Evolutionary conservation across 2,113 vertebrate genomes (phyloP).

Genomic region (Talpa occidentalis): DNA sequence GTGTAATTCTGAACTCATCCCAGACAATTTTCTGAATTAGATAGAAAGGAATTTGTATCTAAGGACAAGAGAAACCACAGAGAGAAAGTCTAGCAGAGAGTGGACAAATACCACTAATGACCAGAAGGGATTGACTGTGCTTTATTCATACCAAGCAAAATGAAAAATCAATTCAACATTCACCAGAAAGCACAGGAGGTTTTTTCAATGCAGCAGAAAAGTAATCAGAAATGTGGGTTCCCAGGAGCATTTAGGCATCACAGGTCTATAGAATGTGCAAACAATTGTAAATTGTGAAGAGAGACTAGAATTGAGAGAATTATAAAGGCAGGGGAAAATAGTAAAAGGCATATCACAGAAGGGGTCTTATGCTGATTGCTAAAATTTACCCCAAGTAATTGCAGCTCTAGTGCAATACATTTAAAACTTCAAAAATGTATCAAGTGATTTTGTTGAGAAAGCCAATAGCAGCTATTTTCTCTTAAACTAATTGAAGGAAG

Average conservation of each 20-base stretch:
- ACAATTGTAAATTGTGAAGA: constrained; percentile 70
- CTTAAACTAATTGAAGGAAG: constrained; percentile 61
- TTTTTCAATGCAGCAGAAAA: constrained; percentile 64
- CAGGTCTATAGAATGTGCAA: constrained; percentile 71
- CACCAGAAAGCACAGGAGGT: constrained; percentile 52
- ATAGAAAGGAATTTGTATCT: constrained; percentile 23
- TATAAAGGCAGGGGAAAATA: constrained; percentile 38
- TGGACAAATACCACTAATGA: constrained; percentile 59
- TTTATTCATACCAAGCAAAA: constrained; percentile 71
- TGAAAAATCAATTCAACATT: constrained; percentile 73
- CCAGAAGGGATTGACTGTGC: constrained; percentile 16
- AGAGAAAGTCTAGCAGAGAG: background rate
- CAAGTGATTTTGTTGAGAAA: constrained; percentile 60
- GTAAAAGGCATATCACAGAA: constrained; percentile 45
- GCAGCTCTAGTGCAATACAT: background rate
- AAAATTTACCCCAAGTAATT: constrained; percentile 64
- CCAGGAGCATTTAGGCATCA: constrained; percentile 68
- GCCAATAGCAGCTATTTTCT: constrained; percentile 57
- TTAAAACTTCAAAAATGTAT: constrained; percentile 57
- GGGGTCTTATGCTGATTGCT: constrained; percentile 58
- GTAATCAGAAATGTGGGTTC: constrained; percentile 75
- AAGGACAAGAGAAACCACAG: constrained; percentile 28
- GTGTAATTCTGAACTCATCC: constrained; percentile 49
- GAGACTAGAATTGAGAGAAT: constrained; percentile 57
- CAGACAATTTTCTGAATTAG: constrained; percentile 46